phyloP scores from a whole-genome alignment of 2,797 vertebrate genomes.

The Siniperca obscura region DNA sequence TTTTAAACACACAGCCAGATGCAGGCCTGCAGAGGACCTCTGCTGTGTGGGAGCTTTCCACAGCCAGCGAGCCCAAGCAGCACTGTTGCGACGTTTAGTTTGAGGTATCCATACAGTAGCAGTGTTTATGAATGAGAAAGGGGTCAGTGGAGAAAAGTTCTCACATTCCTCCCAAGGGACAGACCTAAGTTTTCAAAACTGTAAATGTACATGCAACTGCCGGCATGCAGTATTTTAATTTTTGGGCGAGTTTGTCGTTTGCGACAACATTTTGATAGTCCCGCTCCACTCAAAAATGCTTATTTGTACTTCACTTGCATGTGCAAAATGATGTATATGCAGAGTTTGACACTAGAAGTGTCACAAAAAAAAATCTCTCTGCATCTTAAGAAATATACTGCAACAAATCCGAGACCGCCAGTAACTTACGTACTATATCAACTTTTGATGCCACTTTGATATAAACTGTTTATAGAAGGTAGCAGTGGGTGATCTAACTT shows the following conservation, averaged over 20 bases:
- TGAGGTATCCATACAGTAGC: slow-evolving; percentile 12
- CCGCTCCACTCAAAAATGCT: background rate
- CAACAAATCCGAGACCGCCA: background rate
- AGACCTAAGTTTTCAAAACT: slow-evolving; percentile 9
- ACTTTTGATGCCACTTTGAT: background rate
- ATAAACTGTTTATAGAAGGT: background rate
- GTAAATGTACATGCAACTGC: background rate
- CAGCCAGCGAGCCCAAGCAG: slow-evolving; percentile 4
- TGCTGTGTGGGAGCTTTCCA: slow-evolving; percentile 39
- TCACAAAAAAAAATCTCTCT: background rate
- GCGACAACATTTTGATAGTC: background rate
- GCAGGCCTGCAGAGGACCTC: slow-evolving; percentile 33
- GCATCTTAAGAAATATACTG: background rate
- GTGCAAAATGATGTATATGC: background rate
- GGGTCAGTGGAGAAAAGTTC: slow-evolving; percentile 56
- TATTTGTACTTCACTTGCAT: background rate
- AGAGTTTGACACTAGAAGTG: background rate
- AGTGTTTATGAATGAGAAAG: slow-evolving; percentile 45
- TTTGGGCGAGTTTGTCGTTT: background rate
- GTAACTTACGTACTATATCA: background rate
- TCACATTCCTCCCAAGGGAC: slow-evolving; percentile 16
- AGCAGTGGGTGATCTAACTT: background rate
- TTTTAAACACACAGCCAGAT: slow-evolving; percentile 21
- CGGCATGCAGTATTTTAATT: background rate
- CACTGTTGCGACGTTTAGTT: background rate